phyloP scores from a whole-genome alignment of 2,113 vertebrate species.

The Halcyon senegalensis region DNA sequence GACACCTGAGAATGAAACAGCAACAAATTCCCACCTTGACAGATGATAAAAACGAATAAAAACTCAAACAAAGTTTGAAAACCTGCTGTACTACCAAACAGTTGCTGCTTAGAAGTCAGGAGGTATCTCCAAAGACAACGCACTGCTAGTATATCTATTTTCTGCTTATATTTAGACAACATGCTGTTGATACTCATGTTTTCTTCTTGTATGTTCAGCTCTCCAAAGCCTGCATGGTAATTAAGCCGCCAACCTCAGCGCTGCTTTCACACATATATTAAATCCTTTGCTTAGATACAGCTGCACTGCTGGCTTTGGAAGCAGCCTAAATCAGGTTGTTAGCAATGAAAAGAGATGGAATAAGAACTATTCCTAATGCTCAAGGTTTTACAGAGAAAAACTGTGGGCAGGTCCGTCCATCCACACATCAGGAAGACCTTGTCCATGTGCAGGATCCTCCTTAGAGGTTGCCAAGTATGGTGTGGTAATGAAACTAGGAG shows the following conservation, averaged over 20 bases:
- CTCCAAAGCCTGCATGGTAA: neutral
- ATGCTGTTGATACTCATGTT: neutral
- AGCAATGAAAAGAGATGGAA: neutral
- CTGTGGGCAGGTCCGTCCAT: neutral
- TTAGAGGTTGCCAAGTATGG: neutral
- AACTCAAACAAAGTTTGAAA: neutral
- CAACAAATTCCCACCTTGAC: neutral
- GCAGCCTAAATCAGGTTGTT: neutral
- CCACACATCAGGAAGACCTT: neutral
- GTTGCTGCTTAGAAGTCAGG: neutral
- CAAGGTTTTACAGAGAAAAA: neutral
- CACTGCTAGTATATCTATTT: rapidly evolving
- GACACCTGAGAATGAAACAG: neutral
- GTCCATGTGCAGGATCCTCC: neutral
- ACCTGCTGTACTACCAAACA: neutral
- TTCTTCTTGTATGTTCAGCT: neutral
- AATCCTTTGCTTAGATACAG: neutral
- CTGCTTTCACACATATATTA: neutral
- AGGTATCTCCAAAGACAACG: neutral
- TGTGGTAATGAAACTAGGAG: neutral
- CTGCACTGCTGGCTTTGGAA: neutral
- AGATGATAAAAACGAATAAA: neutral
- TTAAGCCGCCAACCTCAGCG: neutral
- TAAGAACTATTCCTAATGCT: neutral
- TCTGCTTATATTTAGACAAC: neutral